Evolutionary conservation across 2,113 vertebrate species (phyloP).

Genomic region (Puntigrus tetrazona): DNA sequence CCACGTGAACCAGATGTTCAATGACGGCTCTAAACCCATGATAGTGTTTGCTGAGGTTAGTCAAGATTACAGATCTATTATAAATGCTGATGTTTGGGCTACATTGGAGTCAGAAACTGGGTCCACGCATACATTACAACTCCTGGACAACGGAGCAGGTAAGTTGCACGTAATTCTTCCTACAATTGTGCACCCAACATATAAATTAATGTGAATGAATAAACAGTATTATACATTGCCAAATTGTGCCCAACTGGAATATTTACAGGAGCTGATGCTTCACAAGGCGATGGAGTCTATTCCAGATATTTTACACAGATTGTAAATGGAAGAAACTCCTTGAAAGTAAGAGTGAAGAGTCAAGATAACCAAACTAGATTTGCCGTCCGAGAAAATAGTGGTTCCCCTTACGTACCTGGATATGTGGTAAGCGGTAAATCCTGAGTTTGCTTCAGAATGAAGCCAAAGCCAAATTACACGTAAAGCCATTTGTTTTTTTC

Average conservation of each 20-base stretch:
- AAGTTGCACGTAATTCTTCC: constrained; percentile 4
- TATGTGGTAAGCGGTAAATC: constrained; percentile 70
- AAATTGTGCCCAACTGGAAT: neutral
- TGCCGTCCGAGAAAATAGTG: constrained; percentile 40
- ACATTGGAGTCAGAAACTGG: constrained; percentile 62
- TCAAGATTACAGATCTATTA: constrained; percentile 66
- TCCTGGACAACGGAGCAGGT: constrained; percentile 77
- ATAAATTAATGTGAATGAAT: neutral
- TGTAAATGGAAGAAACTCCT: constrained; percentile 63
- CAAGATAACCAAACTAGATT: neutral
- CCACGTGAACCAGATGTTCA: constrained; percentile 59
- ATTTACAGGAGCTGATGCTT: constrained; percentile 67
- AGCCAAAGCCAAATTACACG: no score
- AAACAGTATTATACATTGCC: neutral
- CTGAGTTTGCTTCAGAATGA: no score
- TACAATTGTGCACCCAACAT: neutral
- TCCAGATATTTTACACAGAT: constrained; percentile 72
- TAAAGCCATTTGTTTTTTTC: no score
- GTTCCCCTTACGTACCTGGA: constrained; percentile 69
- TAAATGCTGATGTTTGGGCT: constrained; percentile 67
- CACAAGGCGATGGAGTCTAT: constrained; percentile 72
- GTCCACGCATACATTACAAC: constrained; percentile 48
- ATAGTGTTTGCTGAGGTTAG: constrained; percentile 69
- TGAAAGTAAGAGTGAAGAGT: constrained; percentile 67
- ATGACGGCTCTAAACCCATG: constrained; percentile 60